These are phyloP conservation scores for Chloroceryle aenea DNA, from an alignment of 2,113 vertebrate genomes.

Conservation along the genomic window DNA sequence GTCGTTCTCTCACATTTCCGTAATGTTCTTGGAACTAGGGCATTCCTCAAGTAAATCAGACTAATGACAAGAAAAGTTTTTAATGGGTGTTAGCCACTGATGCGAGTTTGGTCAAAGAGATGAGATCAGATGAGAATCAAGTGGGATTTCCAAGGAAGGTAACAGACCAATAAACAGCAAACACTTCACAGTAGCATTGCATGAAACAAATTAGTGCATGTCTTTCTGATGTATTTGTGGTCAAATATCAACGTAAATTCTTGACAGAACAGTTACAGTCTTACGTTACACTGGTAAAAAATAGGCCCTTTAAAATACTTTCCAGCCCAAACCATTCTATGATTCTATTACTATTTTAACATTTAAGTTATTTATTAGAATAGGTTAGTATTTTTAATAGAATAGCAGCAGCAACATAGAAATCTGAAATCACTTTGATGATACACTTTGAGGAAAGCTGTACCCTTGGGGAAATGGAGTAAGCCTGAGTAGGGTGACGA, in stretches of 20 bases:
- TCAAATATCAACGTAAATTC: neutral
- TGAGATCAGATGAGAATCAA: neutral
- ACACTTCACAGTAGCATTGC: fast-evolving
- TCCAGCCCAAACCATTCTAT: no score
- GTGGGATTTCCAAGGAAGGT: neutral
- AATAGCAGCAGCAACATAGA: neutral
- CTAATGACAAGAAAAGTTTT: neutral
- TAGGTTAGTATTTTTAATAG: neutral
- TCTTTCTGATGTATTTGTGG: neutral
- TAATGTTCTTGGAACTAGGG: neutral
- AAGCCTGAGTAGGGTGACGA: neutral
- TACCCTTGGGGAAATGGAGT: neutral
- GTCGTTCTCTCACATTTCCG: neutral
- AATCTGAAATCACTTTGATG: neutral
- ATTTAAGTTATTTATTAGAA: neutral
- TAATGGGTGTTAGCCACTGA: neutral
- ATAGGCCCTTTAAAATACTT: neutral
- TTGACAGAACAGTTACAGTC: neutral
- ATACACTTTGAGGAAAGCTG: neutral
- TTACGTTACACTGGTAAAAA: neutral
- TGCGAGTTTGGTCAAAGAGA: neutral
- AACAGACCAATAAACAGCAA: neutral
- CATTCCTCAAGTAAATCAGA: neutral
- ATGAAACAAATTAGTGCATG: neutral
- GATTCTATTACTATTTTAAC: neutral